Evolutionary conservation across 1,140 invertebrate genomes (phyloP).

Genomic region (Platyscapa corneri): DNA sequence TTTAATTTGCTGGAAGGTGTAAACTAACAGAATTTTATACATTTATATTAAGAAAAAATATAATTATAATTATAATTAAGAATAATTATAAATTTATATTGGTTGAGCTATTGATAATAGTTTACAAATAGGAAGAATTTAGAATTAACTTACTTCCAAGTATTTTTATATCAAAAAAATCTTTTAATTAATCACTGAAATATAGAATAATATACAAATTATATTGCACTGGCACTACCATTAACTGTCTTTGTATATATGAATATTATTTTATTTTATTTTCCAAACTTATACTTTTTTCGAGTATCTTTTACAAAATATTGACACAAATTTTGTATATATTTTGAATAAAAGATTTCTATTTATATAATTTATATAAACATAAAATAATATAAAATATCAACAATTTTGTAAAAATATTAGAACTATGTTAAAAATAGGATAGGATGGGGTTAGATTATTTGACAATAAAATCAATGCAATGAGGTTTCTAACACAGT

Average conservation of each 20-base stretch:
- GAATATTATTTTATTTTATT: constrained; percentile 28
- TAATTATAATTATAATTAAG: no score
- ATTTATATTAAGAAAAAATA: no score
- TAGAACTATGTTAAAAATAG: constrained; percentile 29
- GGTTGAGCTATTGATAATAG: no score
- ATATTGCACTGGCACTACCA: constrained; percentile 18
- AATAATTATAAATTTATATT: no score
- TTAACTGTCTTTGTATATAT: constrained; percentile 23
- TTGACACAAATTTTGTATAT: constrained; percentile 36
- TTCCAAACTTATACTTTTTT: constrained; percentile 34
- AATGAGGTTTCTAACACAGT: constrained; percentile 34
- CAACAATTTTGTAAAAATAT: constrained; percentile 37
- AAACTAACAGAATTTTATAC: constrained; percentile 54
- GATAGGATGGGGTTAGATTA: constrained; percentile 6
- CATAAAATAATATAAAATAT: constrained; percentile 12
- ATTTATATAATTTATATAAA: constrained; percentile 36
- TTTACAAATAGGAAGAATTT: constrained; percentile 50
- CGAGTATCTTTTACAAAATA: constrained; percentile 23
- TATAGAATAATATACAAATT: constrained; percentile 42
- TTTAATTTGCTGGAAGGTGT: neutral
- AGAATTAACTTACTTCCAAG: constrained; percentile 54
- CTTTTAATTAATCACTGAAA: constrained; percentile 40
- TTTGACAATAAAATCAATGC: constrained; percentile 33
- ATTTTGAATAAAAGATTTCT: constrained; percentile 40
- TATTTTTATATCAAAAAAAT: constrained; percentile 58